These are phyloP conservation scores for Hirudinaria manillensis DNA, from an alignment of 2,888 invertebrate species.

Conservation along the genomic window DNA sequence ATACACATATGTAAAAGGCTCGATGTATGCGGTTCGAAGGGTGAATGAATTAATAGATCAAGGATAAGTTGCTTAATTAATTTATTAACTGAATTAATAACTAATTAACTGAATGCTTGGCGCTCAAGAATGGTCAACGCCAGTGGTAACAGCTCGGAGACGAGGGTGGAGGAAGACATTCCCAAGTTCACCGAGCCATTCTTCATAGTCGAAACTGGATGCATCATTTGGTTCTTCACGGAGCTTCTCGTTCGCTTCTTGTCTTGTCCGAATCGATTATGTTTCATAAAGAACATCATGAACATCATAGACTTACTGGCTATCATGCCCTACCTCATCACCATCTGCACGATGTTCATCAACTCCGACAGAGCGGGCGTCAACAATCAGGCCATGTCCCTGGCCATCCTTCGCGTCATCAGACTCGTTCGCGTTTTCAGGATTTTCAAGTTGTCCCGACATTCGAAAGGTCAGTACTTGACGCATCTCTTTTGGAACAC, in stretches of 20 bases:
- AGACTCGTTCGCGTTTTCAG: constrained; percentile 97
- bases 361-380: constrained; percentile 63
- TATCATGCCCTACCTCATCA: constrained; percentile 99
- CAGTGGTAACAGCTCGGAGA: constrained; percentile 46
- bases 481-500: neutral
- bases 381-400: constrained; percentile 51
- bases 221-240: constrained; percentile 97
- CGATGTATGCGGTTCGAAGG: too few relatives aligned
- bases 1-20: constrained; percentile 44
- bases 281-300: constrained; percentile 99
- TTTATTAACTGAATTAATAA: neutral
- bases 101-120: neutral
- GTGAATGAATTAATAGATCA: too few relatives aligned
- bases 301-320: constrained; percentile 97
- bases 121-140: constrained; percentile 58
- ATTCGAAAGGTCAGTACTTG: constrained; percentile 76
- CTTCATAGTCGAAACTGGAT: constrained; percentile 97
- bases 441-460: constrained; percentile 98
- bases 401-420: constrained; percentile 94
- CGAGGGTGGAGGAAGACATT: constrained; percentile 87
- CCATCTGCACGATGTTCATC: constrained; percentile 93
- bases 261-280: constrained; percentile 95
- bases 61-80: too few relatives aligned
- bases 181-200: constrained; percentile 98
- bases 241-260: constrained; percentile 92